These are phyloP conservation scores for Piezodorus guildinii DNA, from an alignment of 1,140 invertebrate genomes.

Conservation along the genomic window DNA sequence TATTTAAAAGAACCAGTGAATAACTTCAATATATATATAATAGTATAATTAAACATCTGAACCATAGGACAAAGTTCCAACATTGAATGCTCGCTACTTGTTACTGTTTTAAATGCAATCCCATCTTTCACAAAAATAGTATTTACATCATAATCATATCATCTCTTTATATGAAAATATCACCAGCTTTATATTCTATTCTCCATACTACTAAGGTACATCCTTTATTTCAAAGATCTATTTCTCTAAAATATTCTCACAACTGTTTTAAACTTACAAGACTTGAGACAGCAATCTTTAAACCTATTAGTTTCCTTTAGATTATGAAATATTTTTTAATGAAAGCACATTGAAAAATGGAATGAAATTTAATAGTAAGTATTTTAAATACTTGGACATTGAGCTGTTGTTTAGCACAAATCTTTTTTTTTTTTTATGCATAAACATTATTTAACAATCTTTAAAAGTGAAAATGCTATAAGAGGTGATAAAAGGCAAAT, in stretches of 20 bases:
- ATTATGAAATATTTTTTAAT: slow-evolving; percentile 11
- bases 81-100: slow-evolving; percentile 14
- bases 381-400: slow-evolving; percentile 12
- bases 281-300: slow-evolving; percentile 12
- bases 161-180: slow-evolving; percentile 21
- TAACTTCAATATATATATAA: slow-evolving; percentile 21
- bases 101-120: slow-evolving; percentile 23
- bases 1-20: slow-evolving; percentile 25
- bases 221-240: slow-evolving; percentile 4
- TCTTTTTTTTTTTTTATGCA: neutral
- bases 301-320: slow-evolving; percentile 5
- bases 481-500: slow-evolving; percentile 14
- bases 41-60: slow-evolving; percentile 25
- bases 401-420: slow-evolving; percentile 13
- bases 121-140: slow-evolving; percentile 23
- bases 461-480: slow-evolving; percentile 11
- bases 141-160: slow-evolving; percentile 20
- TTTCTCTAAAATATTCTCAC: neutral
- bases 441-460: neutral
- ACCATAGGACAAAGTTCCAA: slow-evolving; percentile 21
- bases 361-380: slow-evolving; percentile 14
- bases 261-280: slow-evolving; percentile 7
- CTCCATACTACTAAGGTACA: slow-evolving; percentile 22
- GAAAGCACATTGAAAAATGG: slow-evolving; percentile 15
- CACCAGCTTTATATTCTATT: slow-evolving; percentile 22